Percentiles rank a stretch among this genome's conserved stretches.
Evolutionary conservation across 2,113 vertebrate genomes (phyloP).

Genomic region (Corythoichthys haematopterus): DNA sequence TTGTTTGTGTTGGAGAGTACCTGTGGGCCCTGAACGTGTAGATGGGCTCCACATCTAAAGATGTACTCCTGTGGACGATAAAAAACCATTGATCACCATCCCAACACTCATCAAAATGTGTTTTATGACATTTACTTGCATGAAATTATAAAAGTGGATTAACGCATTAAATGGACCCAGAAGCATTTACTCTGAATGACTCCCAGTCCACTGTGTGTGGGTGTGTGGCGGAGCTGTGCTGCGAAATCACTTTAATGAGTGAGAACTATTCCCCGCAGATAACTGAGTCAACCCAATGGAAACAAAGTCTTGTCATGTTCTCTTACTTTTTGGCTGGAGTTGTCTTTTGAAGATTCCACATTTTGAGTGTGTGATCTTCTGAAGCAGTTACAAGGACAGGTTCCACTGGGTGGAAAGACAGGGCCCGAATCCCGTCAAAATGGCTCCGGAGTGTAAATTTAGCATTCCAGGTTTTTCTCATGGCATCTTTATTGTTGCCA

Average conservation of each 20-base stretch:
- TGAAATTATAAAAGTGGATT: not conserved
- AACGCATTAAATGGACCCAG: not conserved
- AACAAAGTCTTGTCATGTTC: not conserved
- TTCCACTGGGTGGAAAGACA: conserved; percentile 91
- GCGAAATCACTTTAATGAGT: not conserved
- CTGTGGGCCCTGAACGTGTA: conserved; percentile 98
- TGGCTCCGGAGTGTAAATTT: conserved; percentile 98
- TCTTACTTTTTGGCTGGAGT: conserved; percentile 93
- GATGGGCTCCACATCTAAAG: conserved; percentile 96
- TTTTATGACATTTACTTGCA: not conserved
- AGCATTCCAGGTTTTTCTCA: conserved; percentile 98
- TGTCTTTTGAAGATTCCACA: conserved; percentile 99
- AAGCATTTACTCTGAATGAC: conserved; percentile 1
- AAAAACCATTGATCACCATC: not conserved
- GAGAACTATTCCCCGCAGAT: not conserved
- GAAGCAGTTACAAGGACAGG: conserved; percentile 96
- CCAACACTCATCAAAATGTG: not conserved
- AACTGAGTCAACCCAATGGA: not conserved
- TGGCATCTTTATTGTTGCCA: conserved; percentile 91
- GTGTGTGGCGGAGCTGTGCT: conserved; percentile 1
- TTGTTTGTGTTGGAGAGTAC: conserved; percentile 55
- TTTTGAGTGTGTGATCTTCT: conserved; percentile 96
- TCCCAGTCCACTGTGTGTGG: not conserved
- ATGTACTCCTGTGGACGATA: conserved; percentile 81
- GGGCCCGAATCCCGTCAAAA: conserved; percentile 92